A percentile compares a stretch with the other conserved stretches of the same genome.
Conservation (phyloP, 2,113 vertebrate species). For the Halichoeres trimaculatus region DNA sequence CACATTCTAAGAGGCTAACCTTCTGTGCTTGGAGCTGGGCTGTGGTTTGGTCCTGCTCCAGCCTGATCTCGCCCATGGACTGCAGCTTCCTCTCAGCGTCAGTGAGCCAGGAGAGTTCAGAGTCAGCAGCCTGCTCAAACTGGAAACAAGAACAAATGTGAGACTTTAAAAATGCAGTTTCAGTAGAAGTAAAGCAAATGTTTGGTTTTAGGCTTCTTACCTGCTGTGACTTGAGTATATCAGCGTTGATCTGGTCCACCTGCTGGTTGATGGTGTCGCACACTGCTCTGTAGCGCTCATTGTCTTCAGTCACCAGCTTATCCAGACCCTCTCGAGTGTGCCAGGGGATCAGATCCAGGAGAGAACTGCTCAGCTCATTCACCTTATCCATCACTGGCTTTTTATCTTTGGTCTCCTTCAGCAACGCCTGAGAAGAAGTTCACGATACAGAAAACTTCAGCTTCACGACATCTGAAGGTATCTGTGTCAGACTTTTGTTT, state of each 20-base stretch:
- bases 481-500: neutral
- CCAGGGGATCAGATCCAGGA: constrained; percentile 96
- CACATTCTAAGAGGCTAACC: constrained; percentile 80
- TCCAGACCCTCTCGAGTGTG: constrained; percentile 93
- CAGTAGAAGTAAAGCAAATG: neutral
- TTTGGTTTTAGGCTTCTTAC: constrained; percentile 74
- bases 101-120: constrained; percentile 91
- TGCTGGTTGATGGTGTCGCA: constrained; percentile 87
- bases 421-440: constrained; percentile 83
- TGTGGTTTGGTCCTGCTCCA: constrained; percentile 94
- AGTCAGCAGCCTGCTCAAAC: constrained; percentile 94
- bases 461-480: neutral
- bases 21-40: constrained; percentile 97
- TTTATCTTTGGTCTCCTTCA: constrained; percentile 87
- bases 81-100: constrained; percentile 91
- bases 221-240: constrained; percentile 93
- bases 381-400: constrained; percentile 88
- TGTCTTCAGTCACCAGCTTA: constrained; percentile 91
- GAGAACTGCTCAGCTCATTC: constrained; percentile 91
- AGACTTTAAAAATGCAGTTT: neutral
- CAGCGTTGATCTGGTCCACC: constrained; percentile 92
- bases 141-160: constrained; percentile 76
- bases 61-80: constrained; percentile 90
- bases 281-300: constrained; percentile 88
- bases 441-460: neutral